phyloP scores from a whole-genome alignment of 2,113 vertebrate species.

The Calonectris borealis region DNA sequence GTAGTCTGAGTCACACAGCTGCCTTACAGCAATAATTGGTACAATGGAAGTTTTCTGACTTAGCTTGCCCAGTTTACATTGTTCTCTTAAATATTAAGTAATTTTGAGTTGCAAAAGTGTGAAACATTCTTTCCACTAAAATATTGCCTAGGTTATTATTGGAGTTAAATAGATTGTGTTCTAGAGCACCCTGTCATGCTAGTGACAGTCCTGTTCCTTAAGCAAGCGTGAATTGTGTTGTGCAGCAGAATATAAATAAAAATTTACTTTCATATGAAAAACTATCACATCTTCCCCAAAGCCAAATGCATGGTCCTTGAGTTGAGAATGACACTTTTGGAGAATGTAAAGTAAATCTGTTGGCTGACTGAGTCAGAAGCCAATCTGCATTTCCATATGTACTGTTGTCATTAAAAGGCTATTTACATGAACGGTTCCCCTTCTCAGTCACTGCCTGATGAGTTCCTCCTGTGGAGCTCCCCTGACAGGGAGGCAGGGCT shows the following conservation, averaged over 20 bases:
- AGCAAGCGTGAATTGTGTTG: background rate
- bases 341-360: background rate
- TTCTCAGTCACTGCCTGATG: background rate
- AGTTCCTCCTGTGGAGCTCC: background rate
- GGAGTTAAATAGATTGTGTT: background rate
- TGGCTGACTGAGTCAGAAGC: background rate
- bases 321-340: background rate
- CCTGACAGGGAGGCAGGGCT: background rate
- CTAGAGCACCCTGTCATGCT: background rate
- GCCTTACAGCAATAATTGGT: background rate
- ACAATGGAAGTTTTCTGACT: background rate
- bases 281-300: accelerated
- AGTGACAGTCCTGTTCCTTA: background rate
- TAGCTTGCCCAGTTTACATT: background rate
- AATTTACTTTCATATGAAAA: background rate
- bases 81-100: background rate
- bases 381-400: background rate
- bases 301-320: background rate
- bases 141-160: background rate
- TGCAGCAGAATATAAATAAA: background rate
- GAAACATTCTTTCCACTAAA: background rate
- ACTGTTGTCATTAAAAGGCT: background rate
- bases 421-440: background rate
- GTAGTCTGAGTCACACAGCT: background rate
- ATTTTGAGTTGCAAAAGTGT: background rate